Evolutionary conservation across 2,113 vertebrate genomes (phyloP).

Genomic region (Periophthalmus modestus): DNA sequence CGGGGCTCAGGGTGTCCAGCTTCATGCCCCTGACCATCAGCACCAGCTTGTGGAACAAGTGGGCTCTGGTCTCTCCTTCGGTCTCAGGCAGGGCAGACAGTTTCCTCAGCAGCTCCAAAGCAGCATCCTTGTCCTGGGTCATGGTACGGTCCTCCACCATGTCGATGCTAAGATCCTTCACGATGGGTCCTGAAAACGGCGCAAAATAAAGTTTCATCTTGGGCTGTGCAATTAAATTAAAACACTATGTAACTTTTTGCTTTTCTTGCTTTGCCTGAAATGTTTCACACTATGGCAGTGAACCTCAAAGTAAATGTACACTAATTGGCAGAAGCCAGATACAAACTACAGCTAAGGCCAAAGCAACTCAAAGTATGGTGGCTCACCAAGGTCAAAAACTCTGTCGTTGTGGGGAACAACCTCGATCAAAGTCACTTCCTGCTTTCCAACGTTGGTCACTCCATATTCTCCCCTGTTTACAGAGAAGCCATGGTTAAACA

Average conservation of each 20-base stretch:
- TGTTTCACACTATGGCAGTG: too few relatives aligned
- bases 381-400: slow-evolving; percentile 83
- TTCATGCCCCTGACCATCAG: slow-evolving; percentile 82
- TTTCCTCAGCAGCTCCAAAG: slow-evolving; percentile 80
- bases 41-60: slow-evolving; percentile 84
- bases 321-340: not conserved
- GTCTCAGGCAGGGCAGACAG: slow-evolving; percentile 76
- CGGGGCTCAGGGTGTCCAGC: slow-evolving; percentile 68
- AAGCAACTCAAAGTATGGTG: not conserved
- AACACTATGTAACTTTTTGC: not conserved
- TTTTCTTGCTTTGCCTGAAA: too few relatives aligned
- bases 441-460: slow-evolving; percentile 83
- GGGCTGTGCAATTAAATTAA: not conserved
- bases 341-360: not conserved
- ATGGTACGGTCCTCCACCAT: slow-evolving; percentile 70
- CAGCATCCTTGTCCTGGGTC: slow-evolving; percentile 75
- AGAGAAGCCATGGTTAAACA: not conserved
- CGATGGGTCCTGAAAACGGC: slow-evolving; percentile 63
- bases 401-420: slow-evolving; percentile 82
- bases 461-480: slow-evolving; percentile 80
- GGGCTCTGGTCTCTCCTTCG: slow-evolving; percentile 82
- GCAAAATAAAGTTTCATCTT: not conserved
- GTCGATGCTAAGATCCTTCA: slow-evolving; percentile 82
- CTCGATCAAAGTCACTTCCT: slow-evolving; percentile 82
- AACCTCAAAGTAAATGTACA: too few relatives aligned